A percentile compares a stretch with the other conserved stretches of the same genome.
These are phyloP conservation scores for Ctenosaura bakeri DNA, from an alignment of 2,797 vertebrate genomes.

Conservation along the genomic window DNA sequence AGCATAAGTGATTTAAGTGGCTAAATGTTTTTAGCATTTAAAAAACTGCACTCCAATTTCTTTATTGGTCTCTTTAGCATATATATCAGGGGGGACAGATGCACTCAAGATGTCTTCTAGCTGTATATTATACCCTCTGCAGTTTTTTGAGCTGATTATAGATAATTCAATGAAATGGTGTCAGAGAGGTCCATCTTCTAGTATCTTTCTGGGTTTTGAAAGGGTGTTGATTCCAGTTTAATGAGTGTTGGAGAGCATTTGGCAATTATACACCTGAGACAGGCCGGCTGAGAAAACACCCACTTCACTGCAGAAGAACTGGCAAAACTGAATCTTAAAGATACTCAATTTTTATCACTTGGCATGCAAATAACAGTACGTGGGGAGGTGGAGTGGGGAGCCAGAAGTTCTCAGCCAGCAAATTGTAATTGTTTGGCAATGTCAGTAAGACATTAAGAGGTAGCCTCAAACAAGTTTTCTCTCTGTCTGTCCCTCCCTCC, in stretches of 20 bases:
- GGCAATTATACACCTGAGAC: slow-evolving; percentile 57
- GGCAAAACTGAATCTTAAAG: slow-evolving; percentile 49
- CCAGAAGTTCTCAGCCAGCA: slow-evolving; percentile 15
- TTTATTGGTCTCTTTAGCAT: not conserved
- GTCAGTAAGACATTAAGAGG: not conserved
- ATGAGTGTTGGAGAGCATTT: slow-evolving; percentile 68
- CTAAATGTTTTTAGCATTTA: slow-evolving; percentile 22
- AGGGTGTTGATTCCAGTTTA: slow-evolving; percentile 66
- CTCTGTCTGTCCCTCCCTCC: not conserved
- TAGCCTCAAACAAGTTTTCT: slow-evolving; percentile 4
- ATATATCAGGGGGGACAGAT: not conserved
- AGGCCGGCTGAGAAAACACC: slow-evolving; percentile 60
- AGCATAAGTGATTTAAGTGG: not conserved
- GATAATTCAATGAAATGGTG: slow-evolving; percentile 31
- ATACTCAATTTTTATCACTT: slow-evolving; percentile 22
- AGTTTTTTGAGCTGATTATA: slow-evolving; percentile 16
- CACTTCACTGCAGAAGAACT: slow-evolving; percentile 23
- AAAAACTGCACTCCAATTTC: slow-evolving; percentile 28
- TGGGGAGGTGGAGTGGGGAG: too few relatives aligned
- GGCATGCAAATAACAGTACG: not conserved
- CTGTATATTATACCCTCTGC: not conserved
- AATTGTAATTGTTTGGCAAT: slow-evolving; percentile 1
- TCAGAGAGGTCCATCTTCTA: slow-evolving; percentile 44
- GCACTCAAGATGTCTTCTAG: slow-evolving; percentile 22
- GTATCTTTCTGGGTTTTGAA: slow-evolving; percentile 52